Evolutionary conservation across 2,888 invertebrate genomes (phyloP).

Genomic region (Caenorhabditis japonica): DNA sequence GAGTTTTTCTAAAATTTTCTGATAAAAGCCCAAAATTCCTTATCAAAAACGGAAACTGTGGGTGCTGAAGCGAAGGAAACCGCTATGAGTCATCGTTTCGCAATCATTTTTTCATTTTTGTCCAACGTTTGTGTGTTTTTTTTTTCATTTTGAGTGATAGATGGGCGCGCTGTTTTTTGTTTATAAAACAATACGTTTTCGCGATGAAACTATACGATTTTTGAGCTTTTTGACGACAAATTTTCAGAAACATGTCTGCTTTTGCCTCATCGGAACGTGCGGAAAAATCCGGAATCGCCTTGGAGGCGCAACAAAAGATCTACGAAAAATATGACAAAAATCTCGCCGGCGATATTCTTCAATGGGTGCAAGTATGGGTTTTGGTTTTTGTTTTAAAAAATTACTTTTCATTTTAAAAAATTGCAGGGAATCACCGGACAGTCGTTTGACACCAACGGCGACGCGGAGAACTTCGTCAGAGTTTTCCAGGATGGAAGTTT

Average conservation of each 20-base stretch:
- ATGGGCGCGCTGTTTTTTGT: not conserved
- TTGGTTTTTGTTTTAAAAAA: not conserved
- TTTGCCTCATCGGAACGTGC: constrained; percentile 60
- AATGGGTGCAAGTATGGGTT: constrained; percentile 85
- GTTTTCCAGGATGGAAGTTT: constrained; percentile 90
- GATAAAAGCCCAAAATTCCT: constrained; percentile 6
- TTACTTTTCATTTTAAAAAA: too few species aligned
- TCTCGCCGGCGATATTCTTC: constrained; percentile 90
- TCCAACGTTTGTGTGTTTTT: not conserved
- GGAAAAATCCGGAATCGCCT: constrained; percentile 74
- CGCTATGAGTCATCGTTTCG: constrained; percentile 19
- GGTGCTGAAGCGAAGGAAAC: constrained; percentile 10
- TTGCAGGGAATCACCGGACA: constrained; percentile 87
- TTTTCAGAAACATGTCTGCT: constrained; percentile 23
- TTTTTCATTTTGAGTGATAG: not conserved
- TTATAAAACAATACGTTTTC: too few species aligned
- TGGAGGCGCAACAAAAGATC: constrained; percentile 81
- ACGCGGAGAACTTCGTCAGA: constrained; percentile 91
- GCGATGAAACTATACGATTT: not conserved
- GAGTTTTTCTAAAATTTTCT: too few species aligned
- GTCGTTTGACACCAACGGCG: constrained; percentile 86
- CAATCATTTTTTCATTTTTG: constrained; percentile 12
- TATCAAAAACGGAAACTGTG: constrained; percentile 32
- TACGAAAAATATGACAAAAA: constrained; percentile 97
- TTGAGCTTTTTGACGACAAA: not conserved